Evolutionary conservation across 92 coral and sea anemone genomes (phyloP).

Genomic region (Meandrina meandrites): DNA sequence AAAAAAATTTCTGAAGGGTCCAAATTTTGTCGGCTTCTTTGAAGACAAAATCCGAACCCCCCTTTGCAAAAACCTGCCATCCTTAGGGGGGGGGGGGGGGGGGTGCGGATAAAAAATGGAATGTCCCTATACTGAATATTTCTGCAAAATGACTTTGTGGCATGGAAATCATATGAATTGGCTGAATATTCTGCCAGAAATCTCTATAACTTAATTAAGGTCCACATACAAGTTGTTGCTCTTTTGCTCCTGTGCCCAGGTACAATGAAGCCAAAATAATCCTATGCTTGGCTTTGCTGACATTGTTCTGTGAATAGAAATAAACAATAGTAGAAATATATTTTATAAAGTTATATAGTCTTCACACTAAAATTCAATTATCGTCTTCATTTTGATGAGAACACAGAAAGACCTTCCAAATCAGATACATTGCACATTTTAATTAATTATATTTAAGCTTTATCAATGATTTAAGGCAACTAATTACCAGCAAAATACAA

Average conservation of each 20-base stretch:
- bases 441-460: too few relatives aligned
- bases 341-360: not conserved
- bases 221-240: conserved; percentile 78
- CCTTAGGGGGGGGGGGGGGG: too few relatives aligned
- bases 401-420: not conserved
- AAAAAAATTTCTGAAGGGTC: too few relatives aligned
- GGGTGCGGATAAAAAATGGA: too few relatives aligned
- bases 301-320: conserved; percentile 37
- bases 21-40: too few relatives aligned
- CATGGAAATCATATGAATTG: too few relatives aligned
- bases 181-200: not conserved
- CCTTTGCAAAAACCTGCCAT: too few relatives aligned
- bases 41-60: too few relatives aligned
- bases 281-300: conserved; percentile 74
- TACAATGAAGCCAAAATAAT: conserved; percentile 90
- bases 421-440: not conserved
- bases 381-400: not conserved
- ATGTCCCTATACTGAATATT: too few relatives aligned
- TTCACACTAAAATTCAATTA: too few relatives aligned
- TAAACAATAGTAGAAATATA: not conserved
- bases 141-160: too few relatives aligned
- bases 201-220: not conserved
- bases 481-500: not conserved
- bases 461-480: too few relatives aligned
- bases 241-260: conserved; percentile 89